Conservation (phyloP, 1,140 invertebrate genomes). For the Saccostrea echinata region DNA sequence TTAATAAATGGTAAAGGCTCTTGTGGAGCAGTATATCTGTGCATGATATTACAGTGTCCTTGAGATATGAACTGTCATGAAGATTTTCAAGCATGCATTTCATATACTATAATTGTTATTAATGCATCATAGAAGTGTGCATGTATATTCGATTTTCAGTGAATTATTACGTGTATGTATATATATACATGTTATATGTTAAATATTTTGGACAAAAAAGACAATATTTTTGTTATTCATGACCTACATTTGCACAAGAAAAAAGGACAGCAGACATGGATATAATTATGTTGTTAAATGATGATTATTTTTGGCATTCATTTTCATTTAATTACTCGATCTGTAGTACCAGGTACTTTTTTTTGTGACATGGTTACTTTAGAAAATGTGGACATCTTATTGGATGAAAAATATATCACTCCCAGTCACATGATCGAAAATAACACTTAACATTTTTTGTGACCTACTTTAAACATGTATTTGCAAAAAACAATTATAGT, state of each 20-base stretch:
- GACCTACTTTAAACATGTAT: neutral
- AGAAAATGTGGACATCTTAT: neutral
- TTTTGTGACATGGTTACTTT: neutral
- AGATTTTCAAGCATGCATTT: no score
- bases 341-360: neutral
- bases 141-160: no score
- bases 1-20: no score
- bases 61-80: no score
- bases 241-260: neutral
- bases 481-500: no score
- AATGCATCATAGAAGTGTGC: no score
- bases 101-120: no score
- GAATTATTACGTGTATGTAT: no score
- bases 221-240: neutral
- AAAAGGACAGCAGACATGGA: neutral
- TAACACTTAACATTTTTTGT: neutral
- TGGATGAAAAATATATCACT: conserved; percentile 14
- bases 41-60: no score
- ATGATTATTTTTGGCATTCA: neutral
- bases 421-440: neutral
- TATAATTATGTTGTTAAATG: neutral
- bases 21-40: no score
- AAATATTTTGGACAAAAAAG: no score
- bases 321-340: neutral
- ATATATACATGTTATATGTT: no score